These are phyloP conservation scores for Drosophila rubida DNA, from an alignment of 2,888 invertebrate species.

Conservation along the genomic window DNA sequence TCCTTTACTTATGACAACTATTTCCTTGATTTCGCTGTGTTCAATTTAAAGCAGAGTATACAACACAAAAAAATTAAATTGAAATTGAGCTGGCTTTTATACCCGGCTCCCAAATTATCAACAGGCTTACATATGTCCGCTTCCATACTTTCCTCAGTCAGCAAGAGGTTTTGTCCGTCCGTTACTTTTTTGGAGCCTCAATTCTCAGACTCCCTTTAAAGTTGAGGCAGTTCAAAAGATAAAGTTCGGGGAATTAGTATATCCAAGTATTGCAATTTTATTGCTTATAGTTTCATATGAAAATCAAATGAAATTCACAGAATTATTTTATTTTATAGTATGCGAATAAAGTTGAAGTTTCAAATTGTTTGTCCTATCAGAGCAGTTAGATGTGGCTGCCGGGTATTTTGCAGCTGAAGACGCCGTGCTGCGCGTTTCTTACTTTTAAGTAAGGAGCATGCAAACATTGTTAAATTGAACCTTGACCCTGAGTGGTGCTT, in stretches of 20 bases:
- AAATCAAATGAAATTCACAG: too few species aligned
- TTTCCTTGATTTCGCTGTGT: not conserved
- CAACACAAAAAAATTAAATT: slow-evolving; percentile 12
- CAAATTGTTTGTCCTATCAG: too few species aligned
- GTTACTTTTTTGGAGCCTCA: too few species aligned
- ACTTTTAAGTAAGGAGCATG: not conserved
- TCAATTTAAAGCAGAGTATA: not conserved
- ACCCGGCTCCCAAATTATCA: not conserved
- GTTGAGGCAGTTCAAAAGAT: too few species aligned
- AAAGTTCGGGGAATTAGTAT: too few species aligned
- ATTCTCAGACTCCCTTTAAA: too few species aligned
- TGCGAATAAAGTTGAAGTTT: too few species aligned
- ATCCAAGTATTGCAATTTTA: too few species aligned
- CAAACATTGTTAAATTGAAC: slow-evolving; percentile 5
- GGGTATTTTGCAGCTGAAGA: not conserved
- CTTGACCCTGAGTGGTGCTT: slow-evolving; percentile 13
- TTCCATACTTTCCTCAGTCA: too few species aligned
- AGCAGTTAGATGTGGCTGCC: not conserved
- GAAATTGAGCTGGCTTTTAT: not conserved
- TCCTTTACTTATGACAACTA: not conserved
- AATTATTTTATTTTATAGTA: too few species aligned
- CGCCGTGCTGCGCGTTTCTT: not conserved
- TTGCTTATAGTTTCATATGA: too few species aligned
- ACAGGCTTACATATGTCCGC: not conserved
- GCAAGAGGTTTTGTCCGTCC: too few species aligned